Percentiles rank a stretch among this genome's conserved stretches.
phyloP scores from a whole-genome alignment of 2,797 vertebrate species.

The Myotis vivesi region DNA sequence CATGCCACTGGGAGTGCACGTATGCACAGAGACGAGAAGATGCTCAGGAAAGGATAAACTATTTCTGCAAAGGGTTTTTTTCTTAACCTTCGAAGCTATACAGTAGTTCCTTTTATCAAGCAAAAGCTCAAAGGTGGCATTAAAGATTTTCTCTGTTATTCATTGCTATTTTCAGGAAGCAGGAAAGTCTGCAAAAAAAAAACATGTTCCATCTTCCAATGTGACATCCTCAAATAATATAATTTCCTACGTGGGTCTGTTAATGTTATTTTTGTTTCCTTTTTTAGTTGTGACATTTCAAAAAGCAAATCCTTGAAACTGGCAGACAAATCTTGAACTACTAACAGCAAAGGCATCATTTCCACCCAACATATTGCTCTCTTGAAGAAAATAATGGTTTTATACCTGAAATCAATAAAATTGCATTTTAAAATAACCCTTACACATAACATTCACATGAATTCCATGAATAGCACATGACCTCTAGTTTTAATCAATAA shows the following conservation, averaged over 20 bases:
- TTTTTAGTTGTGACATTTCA: conserved; percentile 77
- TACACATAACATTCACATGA: conserved; percentile 66
- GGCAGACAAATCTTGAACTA: conserved; percentile 63
- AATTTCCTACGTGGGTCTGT: conserved; percentile 70
- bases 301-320: conserved; percentile 70
- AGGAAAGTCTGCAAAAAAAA: conserved; percentile 55
- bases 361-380: conserved; percentile 60
- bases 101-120: conserved; percentile 65
- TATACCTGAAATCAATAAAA: conserved; percentile 67
- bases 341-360: conserved; percentile 34
- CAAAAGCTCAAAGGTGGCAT: conserved; percentile 69
- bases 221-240: conserved; percentile 77
- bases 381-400: conserved; percentile 59
- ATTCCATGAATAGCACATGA: conserved; percentile 51
- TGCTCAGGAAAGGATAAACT: conserved; percentile 66
- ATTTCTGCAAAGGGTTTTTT: conserved; percentile 58
- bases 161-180: conserved; percentile 73
- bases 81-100: conserved; percentile 49
- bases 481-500: conserved; percentile 64
- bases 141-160: conserved; percentile 73
- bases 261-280: conserved; percentile 77
- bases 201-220: conserved; percentile 62
- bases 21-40: conserved; percentile 15
- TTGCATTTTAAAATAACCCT: conserved; percentile 71
- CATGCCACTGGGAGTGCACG: conserved; percentile 46